Conservation (phyloP, 1,140 invertebrate genomes). For the Gonatopus flavifemur region DNA sequence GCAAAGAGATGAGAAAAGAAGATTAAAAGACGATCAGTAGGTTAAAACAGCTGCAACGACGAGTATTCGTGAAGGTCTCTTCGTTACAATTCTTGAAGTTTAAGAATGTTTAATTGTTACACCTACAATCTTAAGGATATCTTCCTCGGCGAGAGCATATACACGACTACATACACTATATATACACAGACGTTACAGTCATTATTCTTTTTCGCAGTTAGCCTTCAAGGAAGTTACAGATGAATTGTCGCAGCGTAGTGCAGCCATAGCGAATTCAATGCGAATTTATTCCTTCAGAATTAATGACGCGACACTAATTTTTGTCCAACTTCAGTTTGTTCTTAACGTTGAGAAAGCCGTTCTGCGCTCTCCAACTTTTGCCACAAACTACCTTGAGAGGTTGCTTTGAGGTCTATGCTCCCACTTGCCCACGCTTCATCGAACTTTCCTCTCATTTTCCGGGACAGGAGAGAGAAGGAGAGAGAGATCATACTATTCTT, state of each 20-base stretch:
- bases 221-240: no score
- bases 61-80: slow-evolving; percentile 43
- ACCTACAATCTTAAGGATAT: slow-evolving; percentile 38
- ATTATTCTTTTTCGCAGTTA: no score
- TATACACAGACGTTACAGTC: no score
- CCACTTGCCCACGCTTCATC: neutral
- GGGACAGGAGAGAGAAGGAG: no score
- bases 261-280: no score
- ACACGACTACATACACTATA: no score
- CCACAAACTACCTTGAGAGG: slow-evolving; percentile 20
- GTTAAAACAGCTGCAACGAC: no score
- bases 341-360: slow-evolving; percentile 38
- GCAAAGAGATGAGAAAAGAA: no score
- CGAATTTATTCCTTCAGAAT: slow-evolving; percentile 51
- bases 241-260: no score
- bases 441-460: neutral
- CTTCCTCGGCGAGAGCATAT: slow-evolving; percentile 17
- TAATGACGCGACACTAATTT: slow-evolving; percentile 57
- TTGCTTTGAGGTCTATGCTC: slow-evolving; percentile 19
- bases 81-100: slow-evolving; percentile 39
- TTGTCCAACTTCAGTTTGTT: slow-evolving; percentile 44
- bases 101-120: slow-evolving; percentile 52
- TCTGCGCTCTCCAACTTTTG: slow-evolving; percentile 35
- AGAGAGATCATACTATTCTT: no score
- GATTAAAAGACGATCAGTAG: no score